phyloP scores from a whole-genome alignment of 2,113 vertebrate genomes.

The Galbula dea region DNA sequence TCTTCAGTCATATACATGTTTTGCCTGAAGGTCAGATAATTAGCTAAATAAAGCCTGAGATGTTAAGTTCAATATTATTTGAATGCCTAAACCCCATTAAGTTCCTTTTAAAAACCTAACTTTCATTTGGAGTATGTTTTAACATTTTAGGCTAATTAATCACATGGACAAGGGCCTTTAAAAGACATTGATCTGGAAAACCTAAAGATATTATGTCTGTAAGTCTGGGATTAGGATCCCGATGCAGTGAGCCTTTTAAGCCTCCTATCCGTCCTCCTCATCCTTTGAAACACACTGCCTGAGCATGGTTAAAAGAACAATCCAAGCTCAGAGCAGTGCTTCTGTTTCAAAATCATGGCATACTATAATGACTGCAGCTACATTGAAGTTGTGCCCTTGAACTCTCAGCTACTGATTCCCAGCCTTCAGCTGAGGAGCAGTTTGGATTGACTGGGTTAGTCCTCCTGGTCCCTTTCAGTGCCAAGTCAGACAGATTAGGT shows the following conservation, averaged over 20 bases:
- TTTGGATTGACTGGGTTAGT: background rate
- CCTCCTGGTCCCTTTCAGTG: background rate
- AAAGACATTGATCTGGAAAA: background rate
- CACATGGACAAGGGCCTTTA: background rate
- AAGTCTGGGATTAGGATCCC: background rate
- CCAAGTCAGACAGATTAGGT: background rate
- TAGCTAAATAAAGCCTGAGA: background rate
- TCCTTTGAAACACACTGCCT: background rate
- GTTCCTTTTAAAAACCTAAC: background rate
- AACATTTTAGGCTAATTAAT: background rate
- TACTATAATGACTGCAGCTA: background rate
- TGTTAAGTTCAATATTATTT: background rate
- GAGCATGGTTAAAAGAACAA: background rate
- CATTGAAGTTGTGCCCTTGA: background rate
- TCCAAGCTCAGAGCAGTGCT: background rate
- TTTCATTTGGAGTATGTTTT: background rate
- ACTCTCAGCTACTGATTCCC: background rate
- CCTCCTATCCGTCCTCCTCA: background rate
- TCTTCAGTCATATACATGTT: background rate
- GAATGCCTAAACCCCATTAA: background rate
- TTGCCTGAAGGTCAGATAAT: background rate
- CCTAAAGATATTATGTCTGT: background rate
- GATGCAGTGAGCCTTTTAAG: background rate
- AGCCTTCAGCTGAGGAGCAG: background rate
- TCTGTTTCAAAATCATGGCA: background rate